These are phyloP conservation scores for Sylvilagus floridanus DNA, from an alignment of 2,797 vertebrate genomes.

Conservation along the genomic window DNA sequence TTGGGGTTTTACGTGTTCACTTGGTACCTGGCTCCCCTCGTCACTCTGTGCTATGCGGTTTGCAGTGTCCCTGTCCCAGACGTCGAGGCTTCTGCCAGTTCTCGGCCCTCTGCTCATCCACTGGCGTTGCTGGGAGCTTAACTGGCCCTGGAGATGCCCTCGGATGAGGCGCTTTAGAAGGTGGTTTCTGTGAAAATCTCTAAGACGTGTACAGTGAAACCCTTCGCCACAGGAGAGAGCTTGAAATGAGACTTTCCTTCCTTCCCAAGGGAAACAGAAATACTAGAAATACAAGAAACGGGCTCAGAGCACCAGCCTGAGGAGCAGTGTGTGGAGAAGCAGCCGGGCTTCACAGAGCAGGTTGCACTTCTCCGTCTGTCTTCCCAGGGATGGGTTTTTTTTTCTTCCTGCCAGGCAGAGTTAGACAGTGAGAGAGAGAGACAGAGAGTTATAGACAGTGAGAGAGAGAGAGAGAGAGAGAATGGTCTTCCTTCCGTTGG, in stretches of 20 bases:
- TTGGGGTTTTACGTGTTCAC: not conserved
- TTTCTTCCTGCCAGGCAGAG: too few species aligned
- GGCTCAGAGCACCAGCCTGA: not conserved
- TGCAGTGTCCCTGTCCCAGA: not conserved
- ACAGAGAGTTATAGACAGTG: too few species aligned
- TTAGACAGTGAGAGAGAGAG: too few species aligned
- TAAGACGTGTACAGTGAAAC: not conserved
- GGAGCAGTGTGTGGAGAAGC: not conserved
- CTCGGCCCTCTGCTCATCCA: fast-evolving
- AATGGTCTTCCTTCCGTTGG: too few species aligned
- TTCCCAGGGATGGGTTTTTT: not conserved
- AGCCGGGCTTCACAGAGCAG: not conserved
- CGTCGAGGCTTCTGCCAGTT: too few species aligned
- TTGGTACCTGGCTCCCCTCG: not conserved
- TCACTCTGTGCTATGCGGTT: too few species aligned
- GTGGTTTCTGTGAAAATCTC: not conserved
- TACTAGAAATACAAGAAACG: not conserved
- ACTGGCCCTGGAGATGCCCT: too few species aligned
- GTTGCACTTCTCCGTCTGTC: not conserved
- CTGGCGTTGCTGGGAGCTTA: fast-evolving
- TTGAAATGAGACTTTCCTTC: not conserved
- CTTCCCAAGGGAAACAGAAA: not conserved
- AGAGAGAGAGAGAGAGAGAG: too few species aligned
- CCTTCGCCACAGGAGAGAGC: not conserved
- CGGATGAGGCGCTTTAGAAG: not conserved